phyloP scores from a whole-genome alignment of 30 jellyfish, hydroid and myxozoan species.

The Morbakka virulenta region DNA sequence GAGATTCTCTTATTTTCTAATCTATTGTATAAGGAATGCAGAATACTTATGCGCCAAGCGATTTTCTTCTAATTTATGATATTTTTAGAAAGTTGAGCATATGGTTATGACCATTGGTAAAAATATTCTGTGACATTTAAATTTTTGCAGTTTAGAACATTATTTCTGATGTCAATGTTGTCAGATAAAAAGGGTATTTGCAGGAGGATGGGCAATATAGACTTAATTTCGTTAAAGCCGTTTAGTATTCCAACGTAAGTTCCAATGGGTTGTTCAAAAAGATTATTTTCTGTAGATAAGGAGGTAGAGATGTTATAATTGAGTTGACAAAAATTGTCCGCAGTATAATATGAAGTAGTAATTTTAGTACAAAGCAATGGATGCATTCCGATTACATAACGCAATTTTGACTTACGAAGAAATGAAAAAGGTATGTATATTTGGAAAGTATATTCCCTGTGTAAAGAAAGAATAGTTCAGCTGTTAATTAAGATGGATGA shows the following conservation, averaged over 20 bases:
- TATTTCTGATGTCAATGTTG: not conserved
- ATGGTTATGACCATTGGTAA: not conserved
- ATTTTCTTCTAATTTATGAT: not conserved
- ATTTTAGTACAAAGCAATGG: not conserved
- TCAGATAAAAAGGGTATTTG: too few species aligned
- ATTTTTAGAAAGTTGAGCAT: not conserved
- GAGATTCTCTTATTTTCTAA: not conserved
- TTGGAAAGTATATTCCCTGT: not conserved
- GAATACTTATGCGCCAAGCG: not conserved
- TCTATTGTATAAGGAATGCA: not conserved
- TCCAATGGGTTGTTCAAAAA: too few species aligned
- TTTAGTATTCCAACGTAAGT: too few species aligned
- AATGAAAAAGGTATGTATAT: not conserved
- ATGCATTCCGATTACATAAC: not conserved
- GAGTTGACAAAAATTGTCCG: not conserved
- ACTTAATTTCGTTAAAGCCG: too few species aligned
- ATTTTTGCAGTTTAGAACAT: not conserved
- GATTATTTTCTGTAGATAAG: too few species aligned
- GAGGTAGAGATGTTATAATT: too few species aligned
- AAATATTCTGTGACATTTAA: not conserved
- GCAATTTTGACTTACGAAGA: not conserved
- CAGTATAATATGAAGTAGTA: not conserved
- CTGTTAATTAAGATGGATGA: too few species aligned
- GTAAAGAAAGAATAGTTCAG: too few species aligned
- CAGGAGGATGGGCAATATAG: too few species aligned